Base-by-base conservation (phyloP, 2,888 invertebrate genomes). In the Malthinus flaveolus region DNA sequence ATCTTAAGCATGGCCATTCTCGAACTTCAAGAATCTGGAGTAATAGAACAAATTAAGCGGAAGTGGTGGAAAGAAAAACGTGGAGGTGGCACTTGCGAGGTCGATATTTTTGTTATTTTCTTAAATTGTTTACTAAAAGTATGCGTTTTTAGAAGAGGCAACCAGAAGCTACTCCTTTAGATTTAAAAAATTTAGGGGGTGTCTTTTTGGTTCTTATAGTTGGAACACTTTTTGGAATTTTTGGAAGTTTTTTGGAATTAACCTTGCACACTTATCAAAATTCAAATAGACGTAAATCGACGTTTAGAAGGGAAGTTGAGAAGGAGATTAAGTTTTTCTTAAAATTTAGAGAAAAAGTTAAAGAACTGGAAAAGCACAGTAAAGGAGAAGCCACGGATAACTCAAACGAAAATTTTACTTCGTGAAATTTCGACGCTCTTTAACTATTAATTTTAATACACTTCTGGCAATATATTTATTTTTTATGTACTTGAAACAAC, bases 61-160 rank as follows among this genome's bases (percentile, higher is more conserved):
- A 84, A 85, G 70, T 93, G 93, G 93, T 93, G 93, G 93, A 86
- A 87, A 68, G 85, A 88, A 69, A 84, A 84, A 71, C 88, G 88
- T 7, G 86, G 61, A 11, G 57, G 54, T 7, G 61, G 57, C 9
- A 52, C 15, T 5, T 61, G 61, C 39, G 57, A 61, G 35, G 60
- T 58, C 7, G 42, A 1, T 7, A 11, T 32, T 15, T 8, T 5
- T 1, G 6, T 3, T 6, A 42, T 44, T 34, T 11, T 1, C n/a
- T 33, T 55, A 8, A 9, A 10, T 32, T n/a, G 11, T 1, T 44
- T 8, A 46, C 33, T 2, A 1, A 1, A n/a, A 3, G 1, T n/a
- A 33, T 32, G 9, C 32, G 9, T 8, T 3, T 55, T 8, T 33
- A 59, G 55, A 59, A 59, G 36, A 8, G 55, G 12, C 52, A 51